phyloP scores from a whole-genome alignment of 2,797 vertebrate genomes.

The Enteromius thamalakanensis region DNA sequence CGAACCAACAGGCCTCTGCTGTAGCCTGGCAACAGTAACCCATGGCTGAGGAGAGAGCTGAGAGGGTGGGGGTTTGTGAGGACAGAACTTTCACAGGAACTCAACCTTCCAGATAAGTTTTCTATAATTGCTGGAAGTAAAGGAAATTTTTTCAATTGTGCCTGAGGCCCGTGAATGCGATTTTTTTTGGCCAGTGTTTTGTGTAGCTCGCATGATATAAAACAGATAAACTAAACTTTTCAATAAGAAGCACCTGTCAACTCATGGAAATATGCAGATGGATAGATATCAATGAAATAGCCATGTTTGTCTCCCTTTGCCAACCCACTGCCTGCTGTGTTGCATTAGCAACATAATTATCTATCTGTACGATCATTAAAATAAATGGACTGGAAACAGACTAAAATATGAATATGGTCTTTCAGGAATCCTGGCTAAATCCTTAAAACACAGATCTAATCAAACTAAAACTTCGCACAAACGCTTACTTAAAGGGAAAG shows the following conservation, averaged over 20 bases:
- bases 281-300: background rate
- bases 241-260: background rate
- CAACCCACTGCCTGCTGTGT: background rate
- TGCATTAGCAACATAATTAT: background rate
- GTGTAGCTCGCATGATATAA: background rate
- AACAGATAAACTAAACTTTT: background rate
- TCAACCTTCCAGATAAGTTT: conserved; percentile 55
- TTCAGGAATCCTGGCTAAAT: background rate
- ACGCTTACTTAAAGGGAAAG: background rate
- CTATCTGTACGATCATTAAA: background rate
- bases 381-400: background rate
- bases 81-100: conserved; percentile 72
- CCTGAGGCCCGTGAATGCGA: background rate
- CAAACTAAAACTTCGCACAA: background rate
- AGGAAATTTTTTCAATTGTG: background rate
- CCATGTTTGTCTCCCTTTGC: background rate
- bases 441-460: conserved; percentile 1
- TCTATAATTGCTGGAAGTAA: background rate
- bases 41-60: conserved; percentile 75
- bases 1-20: conserved; percentile 79
- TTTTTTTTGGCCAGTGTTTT: background rate
- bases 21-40: conserved; percentile 88
- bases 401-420: background rate
- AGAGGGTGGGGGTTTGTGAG: conserved; percentile 70
- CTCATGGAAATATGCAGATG: background rate